Percentiles rank a stretch among this genome's conserved stretches.
phyloP scores from a whole-genome alignment of 2,888 invertebrate genomes.

The Linhomoeus sp. region DNA sequence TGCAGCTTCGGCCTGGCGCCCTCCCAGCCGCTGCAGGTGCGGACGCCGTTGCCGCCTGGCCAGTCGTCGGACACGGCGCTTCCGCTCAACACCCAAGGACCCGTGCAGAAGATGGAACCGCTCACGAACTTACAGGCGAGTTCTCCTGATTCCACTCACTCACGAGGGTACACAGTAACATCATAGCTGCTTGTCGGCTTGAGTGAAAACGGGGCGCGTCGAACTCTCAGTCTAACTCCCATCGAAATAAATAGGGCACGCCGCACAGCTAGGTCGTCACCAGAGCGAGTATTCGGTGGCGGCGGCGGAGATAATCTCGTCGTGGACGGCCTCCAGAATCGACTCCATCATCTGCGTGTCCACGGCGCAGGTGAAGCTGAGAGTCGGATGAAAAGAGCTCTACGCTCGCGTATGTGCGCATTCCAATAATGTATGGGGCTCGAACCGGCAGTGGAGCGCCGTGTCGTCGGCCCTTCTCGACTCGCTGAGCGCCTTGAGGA shows the following conservation, averaged over 20 bases:
- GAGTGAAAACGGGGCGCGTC: no score
- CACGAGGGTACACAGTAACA: no score
- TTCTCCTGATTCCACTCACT: no score
- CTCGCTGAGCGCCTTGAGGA: conserved; percentile 8
- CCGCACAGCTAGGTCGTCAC: no score
- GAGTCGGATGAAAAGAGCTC: no score
- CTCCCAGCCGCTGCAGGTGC: conserved; percentile 55
- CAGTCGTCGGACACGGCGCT: conserved; percentile 55
- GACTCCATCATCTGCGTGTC: conserved; percentile 20
- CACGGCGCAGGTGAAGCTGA: conserved; percentile 18
- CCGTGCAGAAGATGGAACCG: conserved; percentile 91
- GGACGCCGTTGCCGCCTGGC: conserved; percentile 50
- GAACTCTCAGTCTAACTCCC: no score
- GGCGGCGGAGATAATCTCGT: no score
- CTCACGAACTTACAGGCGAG: conserved; percentile 73
- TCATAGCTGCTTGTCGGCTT: no score
- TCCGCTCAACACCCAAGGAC: conserved; percentile 58
- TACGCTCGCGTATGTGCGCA: no score
- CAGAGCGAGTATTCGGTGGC: no score
- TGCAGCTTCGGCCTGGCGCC: conserved; percentile 77
- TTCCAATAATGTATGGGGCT: no score
- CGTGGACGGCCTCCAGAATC: conserved; percentile 17
- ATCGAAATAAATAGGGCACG: no score
- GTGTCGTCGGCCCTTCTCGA: conserved; percentile 7
- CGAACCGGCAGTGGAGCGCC: conserved; percentile 10